phyloP scores from a whole-genome alignment of 1,140 invertebrate species.

The Sitobion miscanthi region DNA sequence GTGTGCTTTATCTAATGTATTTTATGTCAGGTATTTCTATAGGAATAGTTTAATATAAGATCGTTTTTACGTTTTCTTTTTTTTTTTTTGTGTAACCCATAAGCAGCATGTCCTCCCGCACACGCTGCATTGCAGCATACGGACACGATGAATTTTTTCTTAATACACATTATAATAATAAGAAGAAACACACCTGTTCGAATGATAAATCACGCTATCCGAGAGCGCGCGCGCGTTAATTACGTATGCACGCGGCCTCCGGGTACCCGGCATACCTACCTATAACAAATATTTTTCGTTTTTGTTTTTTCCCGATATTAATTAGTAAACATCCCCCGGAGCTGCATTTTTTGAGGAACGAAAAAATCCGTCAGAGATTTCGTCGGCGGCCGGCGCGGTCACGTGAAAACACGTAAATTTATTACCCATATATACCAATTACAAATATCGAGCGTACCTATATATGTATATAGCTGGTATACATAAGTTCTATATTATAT shows the following conservation, averaged over 20 bases:
- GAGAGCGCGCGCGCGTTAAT: conserved; percentile 36
- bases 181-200: conserved; percentile 31
- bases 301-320: background rate
- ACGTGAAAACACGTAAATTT: conserved; percentile 12
- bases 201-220: conserved; percentile 53
- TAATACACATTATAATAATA: conserved; percentile 18
- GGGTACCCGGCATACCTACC: background rate
- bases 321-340: conserved; percentile 45
- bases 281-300: conserved; percentile 20
- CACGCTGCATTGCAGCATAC: background rate
- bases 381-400: background rate
- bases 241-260: conserved; percentile 51
- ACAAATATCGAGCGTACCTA: background rate
- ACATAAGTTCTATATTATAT: background rate
- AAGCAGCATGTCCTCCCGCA: background rate
- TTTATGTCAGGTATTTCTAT: background rate
- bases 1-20: background rate
- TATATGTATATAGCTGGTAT: background rate
- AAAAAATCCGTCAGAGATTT: background rate
- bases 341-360: background rate
- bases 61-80: background rate
- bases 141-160: background rate
- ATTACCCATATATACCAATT: background rate
- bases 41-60: background rate
- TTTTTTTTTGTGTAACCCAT: background rate